A percentile compares a stretch with the other conserved stretches of the same genome.
phyloP scores from a whole-genome alignment of 2,113 vertebrate species.

The Semnornis frantzii region DNA sequence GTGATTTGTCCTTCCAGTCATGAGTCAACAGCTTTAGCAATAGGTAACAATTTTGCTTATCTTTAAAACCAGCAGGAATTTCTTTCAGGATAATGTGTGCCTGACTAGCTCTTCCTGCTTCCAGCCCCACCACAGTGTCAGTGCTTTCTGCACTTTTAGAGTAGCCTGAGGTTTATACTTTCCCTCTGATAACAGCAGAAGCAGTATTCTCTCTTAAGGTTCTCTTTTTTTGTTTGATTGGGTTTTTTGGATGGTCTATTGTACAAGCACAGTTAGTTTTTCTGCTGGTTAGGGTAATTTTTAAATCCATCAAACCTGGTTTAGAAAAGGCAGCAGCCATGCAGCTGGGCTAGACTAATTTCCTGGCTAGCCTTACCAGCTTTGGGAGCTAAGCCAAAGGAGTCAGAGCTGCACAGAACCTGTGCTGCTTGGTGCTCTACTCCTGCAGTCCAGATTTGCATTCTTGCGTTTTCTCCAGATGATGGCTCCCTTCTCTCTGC shows the following conservation, averaged over 20 bases:
- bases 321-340: neutral
- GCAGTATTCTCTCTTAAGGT: neutral
- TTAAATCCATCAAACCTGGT: neutral
- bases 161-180: neutral
- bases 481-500: neutral
- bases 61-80: neutral
- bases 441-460: neutral
- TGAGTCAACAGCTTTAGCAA: slow-evolving; percentile 71
- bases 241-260: neutral
- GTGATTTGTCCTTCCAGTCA: slow-evolving; percentile 79
- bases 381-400: neutral
- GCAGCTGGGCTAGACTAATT: neutral
- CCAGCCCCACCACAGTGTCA: neutral
- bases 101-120: neutral
- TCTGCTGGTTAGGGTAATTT: neutral
- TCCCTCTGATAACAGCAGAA: neutral
- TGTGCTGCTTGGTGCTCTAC: neutral
- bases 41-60: slow-evolving; percentile 52
- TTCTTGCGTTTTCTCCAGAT: neutral
- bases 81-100: neutral
- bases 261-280: neutral
- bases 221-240: neutral
- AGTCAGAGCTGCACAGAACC: neutral
- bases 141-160: neutral
- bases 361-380: neutral